These are phyloP conservation scores for Lerema accius DNA, from an alignment of 1,140 invertebrate genomes.

Conservation along the genomic window DNA sequence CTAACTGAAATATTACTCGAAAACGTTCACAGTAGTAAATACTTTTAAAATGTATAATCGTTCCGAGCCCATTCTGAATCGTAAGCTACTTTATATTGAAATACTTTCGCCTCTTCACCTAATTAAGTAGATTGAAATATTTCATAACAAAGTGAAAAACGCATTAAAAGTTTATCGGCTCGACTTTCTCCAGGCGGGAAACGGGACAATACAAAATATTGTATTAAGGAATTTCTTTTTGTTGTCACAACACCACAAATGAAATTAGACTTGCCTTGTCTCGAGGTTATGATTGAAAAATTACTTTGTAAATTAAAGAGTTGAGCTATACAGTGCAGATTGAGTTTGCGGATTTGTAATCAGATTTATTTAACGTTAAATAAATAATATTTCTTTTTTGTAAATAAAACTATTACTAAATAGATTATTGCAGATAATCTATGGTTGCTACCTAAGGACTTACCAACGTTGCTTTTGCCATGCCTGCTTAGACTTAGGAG, in stretches of 20 bases:
- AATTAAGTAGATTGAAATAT: slow-evolving; percentile 69
- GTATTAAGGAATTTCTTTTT: slow-evolving; percentile 36
- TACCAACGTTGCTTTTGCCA: too few relatives aligned
- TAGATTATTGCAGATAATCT: too few relatives aligned
- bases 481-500: too few relatives aligned
- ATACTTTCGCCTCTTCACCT: slow-evolving; percentile 55
- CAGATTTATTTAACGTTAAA: too few relatives aligned
- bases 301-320: slow-evolving; percentile 28
- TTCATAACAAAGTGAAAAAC: slow-evolving; percentile 72
- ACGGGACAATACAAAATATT: slow-evolving; percentile 49
- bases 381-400: too few relatives aligned
- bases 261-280: slow-evolving; percentile 29
- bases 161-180: slow-evolving; percentile 70
- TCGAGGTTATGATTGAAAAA: slow-evolving; percentile 14
- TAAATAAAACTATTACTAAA: too few relatives aligned
- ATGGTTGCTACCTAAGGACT: too few relatives aligned
- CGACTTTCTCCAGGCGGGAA: slow-evolving; percentile 34
- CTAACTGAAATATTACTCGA: too few relatives aligned
- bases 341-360: too few relatives aligned
- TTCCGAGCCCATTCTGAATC: slow-evolving; percentile 33
- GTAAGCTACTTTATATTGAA: slow-evolving; percentile 49
- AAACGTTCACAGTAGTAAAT: too few relatives aligned
- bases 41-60: slow-evolving; percentile 38
- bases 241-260: slow-evolving; percentile 34
- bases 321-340: neutral